Evolutionary conservation across 2,888 invertebrate genomes (phyloP), one percentile per base, ranked within the genome.

Genomic region (Drosophila recens): DNA sequence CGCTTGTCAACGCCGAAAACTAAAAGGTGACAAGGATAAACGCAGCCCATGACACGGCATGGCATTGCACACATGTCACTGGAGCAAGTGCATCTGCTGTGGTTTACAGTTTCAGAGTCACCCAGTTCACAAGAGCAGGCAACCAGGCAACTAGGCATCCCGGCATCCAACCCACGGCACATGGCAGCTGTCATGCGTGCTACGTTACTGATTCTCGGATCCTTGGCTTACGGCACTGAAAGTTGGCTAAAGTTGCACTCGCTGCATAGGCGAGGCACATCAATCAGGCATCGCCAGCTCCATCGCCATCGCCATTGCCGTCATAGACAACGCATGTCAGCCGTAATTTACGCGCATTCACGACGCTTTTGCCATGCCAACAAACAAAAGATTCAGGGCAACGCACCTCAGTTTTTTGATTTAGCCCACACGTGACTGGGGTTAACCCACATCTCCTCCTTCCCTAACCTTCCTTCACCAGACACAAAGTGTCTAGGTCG

Each of bases 11-110:
- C 88, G 74, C 88, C 79, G 57, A 89, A 87, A 88, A 85, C 89
- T 85, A 86, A 86, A 86, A 87, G 86, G 89, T 85, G 86, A 87
- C 90, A 87, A 71, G 79, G 83, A 87, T 86, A 89, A 89, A 87
- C 83, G 86, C 67, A 74, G 34, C 63, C 75, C 58, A 66, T 67
- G 75, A 64, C 76, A 59, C 59, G 49, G 62, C 48, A 52, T 66
- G 75, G 61, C 75, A 78, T 65, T 17, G 67, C 83, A 72, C 65
- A 72, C 71, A 69, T 75, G 72, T 68, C 68, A 68, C 36, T 63
- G 74, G 63, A 79, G 79, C 66, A 74, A 74, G 70, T 76, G 74
- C 64, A 73, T 73, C 67, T 69, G 75, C 75, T 86, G 88, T 66
- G 79, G 86, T 71, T 83, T 74, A 68, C 80, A 63, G 80, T 59